These are phyloP conservation scores for Archips xylosteana DNA, from an alignment of 2,888 invertebrate species.

Conservation along the genomic window DNA sequence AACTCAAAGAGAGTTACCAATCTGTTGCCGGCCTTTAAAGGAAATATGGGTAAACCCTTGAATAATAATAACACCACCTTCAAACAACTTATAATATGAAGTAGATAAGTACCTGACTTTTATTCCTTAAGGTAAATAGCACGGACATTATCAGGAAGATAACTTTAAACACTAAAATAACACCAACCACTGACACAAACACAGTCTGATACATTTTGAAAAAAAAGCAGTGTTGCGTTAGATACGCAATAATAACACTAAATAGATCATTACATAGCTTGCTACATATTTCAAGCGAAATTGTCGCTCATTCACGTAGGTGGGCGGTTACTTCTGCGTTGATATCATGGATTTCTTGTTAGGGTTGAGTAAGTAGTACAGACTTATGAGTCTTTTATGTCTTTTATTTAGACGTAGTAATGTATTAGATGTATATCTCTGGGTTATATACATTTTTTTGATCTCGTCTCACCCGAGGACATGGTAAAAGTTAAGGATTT, in stretches of 20 bases:
- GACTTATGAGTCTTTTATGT: background rate
- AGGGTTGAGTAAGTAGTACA: slow-evolving; percentile 19
- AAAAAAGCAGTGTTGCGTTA: background rate
- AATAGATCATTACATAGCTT: slow-evolving; percentile 14
- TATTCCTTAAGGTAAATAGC: slow-evolving; percentile 51
- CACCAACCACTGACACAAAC: slow-evolving; percentile 54
- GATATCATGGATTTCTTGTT: slow-evolving; percentile 35
- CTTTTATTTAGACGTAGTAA: too few species aligned
- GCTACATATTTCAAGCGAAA: slow-evolving; percentile 22
- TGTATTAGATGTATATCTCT: too few species aligned
- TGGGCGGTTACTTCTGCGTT: slow-evolving; percentile 30
- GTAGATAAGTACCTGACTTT: slow-evolving; percentile 51
- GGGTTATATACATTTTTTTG: too few species aligned
- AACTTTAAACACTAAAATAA: slow-evolving; percentile 54
- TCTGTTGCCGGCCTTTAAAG: too few species aligned
- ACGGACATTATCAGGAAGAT: slow-evolving; percentile 57
- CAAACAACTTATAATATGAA: too few species aligned
- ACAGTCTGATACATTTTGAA: slow-evolving; percentile 37
- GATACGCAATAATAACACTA: slow-evolving; percentile 4
- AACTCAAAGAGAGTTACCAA: too few species aligned
- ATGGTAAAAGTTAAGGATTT: too few species aligned
- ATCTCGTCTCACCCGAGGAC: too few species aligned
- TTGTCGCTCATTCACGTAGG: slow-evolving; percentile 28
- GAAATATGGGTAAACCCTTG: too few species aligned
- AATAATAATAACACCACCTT: too few species aligned